Evolutionary conservation across 2,797 vertebrate species (phyloP), one percentile per base, ranked within the genome.

Genomic region (Falco concolor): DNA sequence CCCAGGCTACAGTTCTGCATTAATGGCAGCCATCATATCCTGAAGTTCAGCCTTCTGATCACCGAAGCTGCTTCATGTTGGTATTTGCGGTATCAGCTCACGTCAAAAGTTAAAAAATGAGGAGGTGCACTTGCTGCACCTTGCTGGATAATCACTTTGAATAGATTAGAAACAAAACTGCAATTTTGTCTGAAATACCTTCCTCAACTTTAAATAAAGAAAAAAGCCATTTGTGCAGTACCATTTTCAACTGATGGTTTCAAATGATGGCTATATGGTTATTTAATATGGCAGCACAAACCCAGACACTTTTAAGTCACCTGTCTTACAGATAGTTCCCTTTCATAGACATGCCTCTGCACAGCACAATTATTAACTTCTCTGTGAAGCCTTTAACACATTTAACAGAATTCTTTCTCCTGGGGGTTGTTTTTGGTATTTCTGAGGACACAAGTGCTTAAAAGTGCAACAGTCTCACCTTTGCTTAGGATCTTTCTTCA

Each of bases 401-500:
- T 64, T 69, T 40, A 67, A 25, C 10, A 40, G 25, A 60, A 12
- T 16, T 13, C 25, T 11, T 30, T 21, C 28, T 10, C 6, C 10
- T 16, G 6, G 44, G 24, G 36, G 10, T 28, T 7, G 45, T 42
- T 54, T 44, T 49, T n/a, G 1, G 4, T 38, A 87, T 69, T 78
- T 89, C 59, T 70, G n/a, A 82, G 36, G 21, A 10, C 34, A 61
- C 0, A 1, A 70, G 23, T 49, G n/a, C 50, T 78, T 84, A 40
- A 13, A 83, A 67, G 19, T 40, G 32, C 30, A 68, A 80, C 4
- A 70, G 32, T 24, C 98, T 96, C 94, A 99, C 99, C 99, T 98
- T 97, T 99, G 98, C 96, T 98, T 99, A 16, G 99, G 99, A 95
- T 99, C 99, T 96, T 99, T 99, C 97, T 99, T 99, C 73, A 99